Percentiles rank a stretch among this genome's conserved stretches.
Evolutionary conservation across 2,888 invertebrate genomes (phyloP).

Genomic region (Helicoverpa assulta): DNA sequence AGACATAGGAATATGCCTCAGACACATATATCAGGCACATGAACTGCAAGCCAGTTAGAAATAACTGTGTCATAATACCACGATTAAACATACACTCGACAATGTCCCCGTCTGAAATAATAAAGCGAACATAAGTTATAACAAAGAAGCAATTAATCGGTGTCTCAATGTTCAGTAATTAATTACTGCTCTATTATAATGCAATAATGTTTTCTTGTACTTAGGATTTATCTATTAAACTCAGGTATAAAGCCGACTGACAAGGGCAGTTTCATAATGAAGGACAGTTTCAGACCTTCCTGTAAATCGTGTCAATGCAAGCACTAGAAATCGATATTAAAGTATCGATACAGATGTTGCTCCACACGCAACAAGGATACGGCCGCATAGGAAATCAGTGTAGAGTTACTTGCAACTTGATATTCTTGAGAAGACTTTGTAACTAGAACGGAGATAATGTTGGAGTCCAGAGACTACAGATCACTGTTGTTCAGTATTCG

Average conservation of each 20-base stretch:
- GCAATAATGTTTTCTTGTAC: neutral
- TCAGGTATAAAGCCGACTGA: neutral
- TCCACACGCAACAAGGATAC: conserved; percentile 46
- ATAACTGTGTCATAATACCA: neutral
- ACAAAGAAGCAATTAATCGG: conserved; percentile 15
- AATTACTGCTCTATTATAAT: neutral
- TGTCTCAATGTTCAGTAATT: conserved; percentile 5
- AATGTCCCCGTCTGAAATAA: neutral
- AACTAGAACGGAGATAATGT: conserved; percentile 37
- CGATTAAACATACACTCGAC: neutral
- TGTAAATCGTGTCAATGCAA: conserved; percentile 44
- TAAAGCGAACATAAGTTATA: conserved; percentile 5
- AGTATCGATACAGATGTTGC: conserved; percentile 42
- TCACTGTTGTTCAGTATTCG: conserved; percentile 23
- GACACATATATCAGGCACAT: neutral
- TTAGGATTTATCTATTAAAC: conserved; percentile 5
- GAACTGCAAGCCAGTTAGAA: neutral
- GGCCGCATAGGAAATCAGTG: conserved; percentile 48
- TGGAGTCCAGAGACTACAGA: conserved; percentile 34
- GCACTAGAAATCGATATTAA: conserved; percentile 41
- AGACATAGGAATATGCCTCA: no score
- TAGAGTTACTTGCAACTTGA: conserved; percentile 64
- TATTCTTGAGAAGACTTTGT: conserved; percentile 63
- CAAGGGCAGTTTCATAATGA: conserved; percentile 23
- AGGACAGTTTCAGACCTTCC: conserved; percentile 37